A percentile compares a stretch with the other conserved stretches of the same genome.
Conservation (phyloP, 1,140 invertebrate species). For the Diorhabda sublineata region DNA sequence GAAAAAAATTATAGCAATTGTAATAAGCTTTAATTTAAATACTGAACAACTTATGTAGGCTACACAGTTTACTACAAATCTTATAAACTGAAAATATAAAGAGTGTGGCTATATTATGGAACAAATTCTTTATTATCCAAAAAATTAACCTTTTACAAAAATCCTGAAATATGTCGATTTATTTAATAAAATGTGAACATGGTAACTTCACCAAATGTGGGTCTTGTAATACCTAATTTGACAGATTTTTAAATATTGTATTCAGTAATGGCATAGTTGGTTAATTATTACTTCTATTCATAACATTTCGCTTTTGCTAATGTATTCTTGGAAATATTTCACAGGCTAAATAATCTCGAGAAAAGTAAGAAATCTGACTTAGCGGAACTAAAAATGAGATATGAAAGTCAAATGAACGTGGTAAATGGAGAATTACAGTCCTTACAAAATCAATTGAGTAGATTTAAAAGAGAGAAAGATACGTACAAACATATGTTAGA, state of each 20-base stretch:
- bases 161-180: background rate
- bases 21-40: no score
- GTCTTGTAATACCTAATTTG: background rate
- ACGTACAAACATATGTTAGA: slow-evolving; percentile 89
- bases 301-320: background rate
- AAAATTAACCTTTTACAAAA: background rate
- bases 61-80: no score
- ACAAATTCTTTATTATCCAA: background rate
- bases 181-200: background rate
- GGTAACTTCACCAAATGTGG: background rate
- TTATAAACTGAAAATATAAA: background rate
- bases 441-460: slow-evolving; percentile 70
- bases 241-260: background rate
- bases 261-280: background rate
- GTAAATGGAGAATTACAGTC: slow-evolving; percentile 82
- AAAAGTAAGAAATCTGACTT: slow-evolving; percentile 79
- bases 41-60: no score
- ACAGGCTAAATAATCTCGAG: slow-evolving; percentile 68
- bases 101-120: background rate
- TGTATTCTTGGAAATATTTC: slow-evolving; percentile 15
- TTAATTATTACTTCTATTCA: no score
- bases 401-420: slow-evolving; percentile 80
- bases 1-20: no score
- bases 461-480: slow-evolving; percentile 85
- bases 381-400: slow-evolving; percentile 79